Percentiles rank a stretch among this genome's conserved stretches.
Evolutionary conservation across 1,140 invertebrate species (phyloP).

Genomic region (Eriosoma lanigerum): DNA sequence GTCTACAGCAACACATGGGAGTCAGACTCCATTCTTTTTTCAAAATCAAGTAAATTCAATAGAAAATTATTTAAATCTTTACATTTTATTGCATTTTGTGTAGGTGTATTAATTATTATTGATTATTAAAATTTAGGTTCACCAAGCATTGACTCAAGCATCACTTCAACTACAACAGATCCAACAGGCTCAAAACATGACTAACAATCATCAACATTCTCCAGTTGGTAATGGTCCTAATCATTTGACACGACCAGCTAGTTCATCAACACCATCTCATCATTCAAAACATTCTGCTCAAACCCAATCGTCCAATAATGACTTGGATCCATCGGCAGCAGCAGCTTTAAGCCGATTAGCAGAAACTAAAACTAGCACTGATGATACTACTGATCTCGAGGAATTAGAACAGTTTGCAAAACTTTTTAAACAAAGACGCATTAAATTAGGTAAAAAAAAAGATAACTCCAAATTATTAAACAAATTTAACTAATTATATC

Average conservation of each 20-base stretch:
- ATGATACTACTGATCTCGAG: conserved; percentile 92
- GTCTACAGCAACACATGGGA: conserved; percentile 61
- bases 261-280: conserved; percentile 38
- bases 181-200: conserved; percentile 54
- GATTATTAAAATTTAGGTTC: background rate
- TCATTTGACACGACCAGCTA: conserved; percentile 58
- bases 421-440: conserved; percentile 92
- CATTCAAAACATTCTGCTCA: conserved; percentile 63
- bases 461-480: conserved; percentile 32
- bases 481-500: background rate
- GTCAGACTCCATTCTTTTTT: conserved; percentile 73
- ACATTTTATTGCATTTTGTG: too few relatives aligned
- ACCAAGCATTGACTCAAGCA: conserved; percentile 52
- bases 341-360: conserved; percentile 60
- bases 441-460: conserved; percentile 76
- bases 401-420: conserved; percentile 96
- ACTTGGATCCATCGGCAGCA: conserved; percentile 61
- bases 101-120: too few relatives aligned
- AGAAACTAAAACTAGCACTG: conserved; percentile 70
- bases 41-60: conserved; percentile 72
- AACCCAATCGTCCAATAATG: conserved; percentile 56
- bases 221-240: conserved; percentile 59
- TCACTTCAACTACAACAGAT: conserved; percentile 53
- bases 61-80: too few relatives aligned
- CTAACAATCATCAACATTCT: conserved; percentile 54